Base-by-base conservation (phyloP, 1,140 invertebrate species). In the Ceratina japonica region DNA sequence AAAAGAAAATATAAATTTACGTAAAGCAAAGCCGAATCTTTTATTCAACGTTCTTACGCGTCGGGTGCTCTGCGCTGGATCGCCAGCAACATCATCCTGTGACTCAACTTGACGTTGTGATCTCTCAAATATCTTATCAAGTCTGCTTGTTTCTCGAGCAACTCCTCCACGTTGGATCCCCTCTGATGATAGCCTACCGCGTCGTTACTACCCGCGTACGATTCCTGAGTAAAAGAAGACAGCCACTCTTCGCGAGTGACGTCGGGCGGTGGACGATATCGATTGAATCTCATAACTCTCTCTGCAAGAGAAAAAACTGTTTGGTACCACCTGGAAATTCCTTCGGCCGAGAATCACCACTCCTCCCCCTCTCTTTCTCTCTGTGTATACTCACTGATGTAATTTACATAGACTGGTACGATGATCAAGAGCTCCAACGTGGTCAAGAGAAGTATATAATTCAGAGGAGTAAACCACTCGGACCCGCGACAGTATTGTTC, bases 141-240 rank as follows among this genome's bases (percentile, higher is more conserved):
- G 86, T 94, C 93, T 2, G 93, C 94, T 89, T 95, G 95, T 85
- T 95, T 95, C 88, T 95, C 94, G 56, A 95, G 91, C 68, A 95
- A 92, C 72, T 95, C 95, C 37, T 93, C 92, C 4, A 94, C 88
- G 86, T 94, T 93, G 27, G 93, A 93, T 65, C 92, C 93, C 63
- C 91, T 92, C 81, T 93, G 92, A 83, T 92, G 93, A 58, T 93
- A 94, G 13, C 94, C 94, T 66, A 95, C 89, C 84, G 10, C 37
- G 5, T 94, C 94, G 24, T 91, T 92, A 56, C 91, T 91, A 69
- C 89, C 89, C 1, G 91, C 89, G 73, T 93, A 93, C 16, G 89
- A 91, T 80, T 94, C 91, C 82, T 93, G 90, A 18, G 91, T 87
- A 74, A 91, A 90, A 87, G 93, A 89, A 75, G 92, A 84, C 84